These are phyloP conservation scores for Ceratosolen solmsi DNA, from an alignment of 1,140 invertebrate species.

Conservation along the genomic window DNA sequence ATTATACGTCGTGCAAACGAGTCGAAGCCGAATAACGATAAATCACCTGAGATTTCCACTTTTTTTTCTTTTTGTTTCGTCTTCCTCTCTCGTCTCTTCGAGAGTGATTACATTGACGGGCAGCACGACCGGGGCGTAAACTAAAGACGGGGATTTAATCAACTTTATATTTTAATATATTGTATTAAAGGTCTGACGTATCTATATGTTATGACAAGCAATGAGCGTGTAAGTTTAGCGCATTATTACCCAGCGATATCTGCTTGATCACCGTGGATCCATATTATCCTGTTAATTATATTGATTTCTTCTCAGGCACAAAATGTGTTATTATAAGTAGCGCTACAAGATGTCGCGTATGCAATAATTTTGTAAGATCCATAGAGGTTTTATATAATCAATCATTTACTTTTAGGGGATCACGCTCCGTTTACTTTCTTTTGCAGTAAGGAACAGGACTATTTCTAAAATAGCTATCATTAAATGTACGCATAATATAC, in stretches of 20 bases:
- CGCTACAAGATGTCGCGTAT: background rate
- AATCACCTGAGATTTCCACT: too few relatives aligned
- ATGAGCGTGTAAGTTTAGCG: conserved; percentile 25
- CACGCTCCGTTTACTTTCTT: conserved; percentile 33
- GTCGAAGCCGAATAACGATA: background rate
- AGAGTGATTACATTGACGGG: too few relatives aligned
- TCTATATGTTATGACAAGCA: background rate
- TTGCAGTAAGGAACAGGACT: conserved; percentile 6
- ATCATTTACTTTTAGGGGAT: conserved; percentile 40
- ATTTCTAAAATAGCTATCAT: conserved; percentile 38
- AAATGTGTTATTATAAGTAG: conserved; percentile 24
- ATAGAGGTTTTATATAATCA: conserved; percentile 26
- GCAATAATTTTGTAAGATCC: conserved; percentile 23
- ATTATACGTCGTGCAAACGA: background rate
- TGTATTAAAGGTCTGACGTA: conserved; percentile 13
- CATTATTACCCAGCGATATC: background rate
- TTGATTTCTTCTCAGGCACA: conserved; percentile 38
- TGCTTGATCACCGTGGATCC: background rate
- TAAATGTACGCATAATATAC: background rate
- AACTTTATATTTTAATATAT: conserved; percentile 11
- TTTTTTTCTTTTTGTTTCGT: too few relatives aligned
- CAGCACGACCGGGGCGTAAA: too few relatives aligned
- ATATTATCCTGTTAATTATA: conserved; percentile 22
- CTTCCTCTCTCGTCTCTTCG: too few relatives aligned
- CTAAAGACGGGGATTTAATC: background rate